A percentile compares a stretch with the other conserved stretches of the same genome.
phyloP scores from a whole-genome alignment of 2,113 vertebrate species.

The Tiliqua scincoides region DNA sequence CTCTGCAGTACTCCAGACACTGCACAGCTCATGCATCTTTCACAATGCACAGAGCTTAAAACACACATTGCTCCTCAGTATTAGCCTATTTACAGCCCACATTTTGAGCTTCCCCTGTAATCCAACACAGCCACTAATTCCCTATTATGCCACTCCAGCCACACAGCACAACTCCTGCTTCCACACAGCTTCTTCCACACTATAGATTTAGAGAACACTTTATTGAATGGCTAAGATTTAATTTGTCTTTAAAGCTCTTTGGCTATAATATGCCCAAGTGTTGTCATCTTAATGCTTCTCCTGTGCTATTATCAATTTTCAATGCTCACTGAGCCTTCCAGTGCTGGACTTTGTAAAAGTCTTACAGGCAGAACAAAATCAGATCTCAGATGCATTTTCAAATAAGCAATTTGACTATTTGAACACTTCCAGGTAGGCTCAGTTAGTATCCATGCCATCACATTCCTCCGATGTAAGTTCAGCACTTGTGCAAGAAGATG shows the following conservation, averaged over 20 bases:
- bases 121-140: background rate
- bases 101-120: slow-evolving; percentile 8
- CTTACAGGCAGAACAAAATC: slow-evolving; percentile 59
- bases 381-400: slow-evolving; percentile 57
- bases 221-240: slow-evolving; percentile 71
- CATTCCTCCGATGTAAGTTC: slow-evolving; percentile 77
- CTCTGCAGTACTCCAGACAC: background rate
- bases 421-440: slow-evolving; percentile 55
- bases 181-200: slow-evolving; percentile 57
- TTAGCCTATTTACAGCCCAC: background rate
- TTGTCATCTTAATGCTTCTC: slow-evolving; percentile 58
- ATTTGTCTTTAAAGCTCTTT: slow-evolving; percentile 57
- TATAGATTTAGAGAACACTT: slow-evolving; percentile 66
- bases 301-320: slow-evolving; percentile 57
- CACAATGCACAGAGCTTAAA: background rate
- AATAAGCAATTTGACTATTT: slow-evolving; percentile 27
- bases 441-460: slow-evolving; percentile 97
- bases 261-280: slow-evolving; percentile 60
- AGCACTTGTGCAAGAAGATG: slow-evolving; percentile 69
- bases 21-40: background rate
- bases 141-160: slow-evolving; percentile 7
- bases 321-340: slow-evolving; percentile 39
- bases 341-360: slow-evolving; percentile 50
- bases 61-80: background rate
- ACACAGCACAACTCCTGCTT: background rate